Evolutionary conservation across 2,797 vertebrate genomes (phyloP), one percentile per base, ranked within the genome.

Genomic region (Sebastes hubbsi): DNA sequence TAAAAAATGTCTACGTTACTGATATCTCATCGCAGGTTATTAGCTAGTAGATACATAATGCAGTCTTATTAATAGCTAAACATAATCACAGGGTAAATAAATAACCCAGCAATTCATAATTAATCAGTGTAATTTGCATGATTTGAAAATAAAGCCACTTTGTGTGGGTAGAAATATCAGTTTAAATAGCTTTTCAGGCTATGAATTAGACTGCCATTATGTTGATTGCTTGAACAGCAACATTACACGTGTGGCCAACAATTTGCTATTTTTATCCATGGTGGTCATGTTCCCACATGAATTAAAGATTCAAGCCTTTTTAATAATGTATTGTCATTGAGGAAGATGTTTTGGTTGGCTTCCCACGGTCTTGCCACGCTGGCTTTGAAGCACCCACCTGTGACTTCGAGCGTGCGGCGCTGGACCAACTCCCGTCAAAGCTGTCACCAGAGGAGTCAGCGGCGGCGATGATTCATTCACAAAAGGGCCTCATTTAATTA

Each of bases 271-370:
- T 92, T 91, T 92, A 92, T 82, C 85, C 69, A 32, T 7, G 68
- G 86, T 7, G 68, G 85, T 86, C 86, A 78, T 84, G 83, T 95
- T 93, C 91, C 89, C 91, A 91, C 89, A 87, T 93, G 87, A 92
- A 93, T 93, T 89, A 95, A 93, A 94, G 82, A 94, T 93, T 89
- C 55, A 75, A 71, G 54, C 72, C 75, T 87, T 77, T 89, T 94
- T 90, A 94, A 95, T 95, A 91, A 95, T 95, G 92, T 85, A 94
- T 90, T 79, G 84, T 89, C 88, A 89, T 82, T 88, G 90, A 92
- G 72, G 85, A 88, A 88, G 85, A 88, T 92, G 84, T 91, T 93
- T 91, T 83, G 88, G 75, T 87, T 22, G 82, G 80, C 80, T 86
- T 89, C 87, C 89, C 83, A 77, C 81, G 12, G 81, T 88, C 82